Evolutionary conservation across 1,140 invertebrate species (phyloP).

Genomic region (Trissolcus basalis): DNA sequence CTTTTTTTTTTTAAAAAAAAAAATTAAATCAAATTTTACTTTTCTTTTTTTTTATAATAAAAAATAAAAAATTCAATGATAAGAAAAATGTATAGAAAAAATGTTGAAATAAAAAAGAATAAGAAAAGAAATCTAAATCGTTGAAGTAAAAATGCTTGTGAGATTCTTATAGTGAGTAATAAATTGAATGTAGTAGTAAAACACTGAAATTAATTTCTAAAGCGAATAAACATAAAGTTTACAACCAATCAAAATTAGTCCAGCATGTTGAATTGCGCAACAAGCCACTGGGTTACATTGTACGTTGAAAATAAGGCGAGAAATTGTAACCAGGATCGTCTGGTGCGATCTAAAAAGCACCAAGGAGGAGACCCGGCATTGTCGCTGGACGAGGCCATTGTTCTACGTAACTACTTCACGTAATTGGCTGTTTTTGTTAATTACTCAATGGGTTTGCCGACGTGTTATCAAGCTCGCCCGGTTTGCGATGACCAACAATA

Average conservation of each 20-base stretch:
- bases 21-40: too few relatives aligned
- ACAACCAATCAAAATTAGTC: constrained; percentile 11
- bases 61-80: too few relatives aligned
- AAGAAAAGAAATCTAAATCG: too few relatives aligned
- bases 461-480: constrained; percentile 42
- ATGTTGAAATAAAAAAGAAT: too few relatives aligned
- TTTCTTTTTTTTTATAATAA: too few relatives aligned
- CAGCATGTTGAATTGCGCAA: constrained; percentile 32
- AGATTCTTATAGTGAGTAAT: too few relatives aligned
- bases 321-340: constrained; percentile 39
- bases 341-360: constrained; percentile 43
- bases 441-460: constrained; percentile 57
- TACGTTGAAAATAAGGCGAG: constrained; percentile 39
- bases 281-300: constrained; percentile 9
- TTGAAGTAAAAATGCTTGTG: too few relatives aligned
- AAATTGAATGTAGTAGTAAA: too few relatives aligned
- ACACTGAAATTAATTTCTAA: too few relatives aligned
- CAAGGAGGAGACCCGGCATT: constrained; percentile 57
- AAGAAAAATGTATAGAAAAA: too few relatives aligned
- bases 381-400: constrained; percentile 61
- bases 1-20: too few relatives aligned
- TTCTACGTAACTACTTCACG: constrained; percentile 63
- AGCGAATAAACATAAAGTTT: too few relatives aligned
- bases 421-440: constrained; percentile 67
- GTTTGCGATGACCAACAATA: constrained; percentile 39